Base-by-base conservation (phyloP, 2,888 invertebrate genomes). In the Lithophane leautieri region DNA sequence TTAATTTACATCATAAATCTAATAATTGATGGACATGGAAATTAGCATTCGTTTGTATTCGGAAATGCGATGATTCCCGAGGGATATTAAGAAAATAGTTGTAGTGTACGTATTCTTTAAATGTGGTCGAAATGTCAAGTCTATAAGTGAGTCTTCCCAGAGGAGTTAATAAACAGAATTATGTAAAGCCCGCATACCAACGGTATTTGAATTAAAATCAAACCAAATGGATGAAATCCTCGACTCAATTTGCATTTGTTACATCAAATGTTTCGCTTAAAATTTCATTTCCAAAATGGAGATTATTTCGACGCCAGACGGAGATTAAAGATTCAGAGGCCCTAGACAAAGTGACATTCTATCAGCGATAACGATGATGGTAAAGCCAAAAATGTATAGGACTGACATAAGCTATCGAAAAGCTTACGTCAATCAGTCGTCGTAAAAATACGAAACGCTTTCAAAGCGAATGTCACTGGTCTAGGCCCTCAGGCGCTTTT, bases 121-220 rank as follows among this genome's bases (percentile, higher is more conserved):
- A 47, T n/a, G 19, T 44, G 19, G 44, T 58, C 1, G 1, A 52
- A 80, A 80, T 42, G 11, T 16, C 65, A 69, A 77, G 34, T 82
- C 44, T 44, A 16, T 40, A 63, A 78, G 42, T 65, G 52, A 62
- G 61, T 34, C 44, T 70, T 25, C 16, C 54, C n/a, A 25, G 7
- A 61, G 60, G 52, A 76, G 73, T 65, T 70, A 84, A 52, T 56
- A 73, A 80, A 52, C 61, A 19, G 19, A 81, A 81, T 84, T 81
- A 73, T 83, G 71, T 60, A 73, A 83, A 81, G 47, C 70, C 47
- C 44, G 4, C 47, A 58, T n/a, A 60, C 75, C 12, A 76, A 42
- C 42, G 42, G 28, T 63, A 76, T 83, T 74, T 74, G 69, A 81
- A 84, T 84, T 77, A 72, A 84, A 84, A 81, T 81, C 78, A 83